Conservation (phyloP, 2,888 invertebrate species). For the Netelia inedita region DNA sequence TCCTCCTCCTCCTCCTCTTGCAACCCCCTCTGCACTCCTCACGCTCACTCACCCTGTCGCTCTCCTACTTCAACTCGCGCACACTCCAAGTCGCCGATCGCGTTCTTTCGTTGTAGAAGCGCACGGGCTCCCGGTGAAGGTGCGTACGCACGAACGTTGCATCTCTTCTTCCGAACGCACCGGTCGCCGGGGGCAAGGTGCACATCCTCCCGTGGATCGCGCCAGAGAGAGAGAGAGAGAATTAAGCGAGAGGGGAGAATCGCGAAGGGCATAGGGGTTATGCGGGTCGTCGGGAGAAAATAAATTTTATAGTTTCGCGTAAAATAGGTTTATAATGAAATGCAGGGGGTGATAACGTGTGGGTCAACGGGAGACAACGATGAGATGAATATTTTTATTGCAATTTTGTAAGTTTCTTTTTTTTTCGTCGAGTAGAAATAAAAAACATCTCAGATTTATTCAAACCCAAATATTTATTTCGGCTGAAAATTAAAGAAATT, state of each 20-base stretch:
- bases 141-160: conserved; percentile 53
- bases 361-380: no score
- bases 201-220: conserved; percentile 43
- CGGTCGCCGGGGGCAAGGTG: conserved; percentile 68
- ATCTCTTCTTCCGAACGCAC: conserved; percentile 34
- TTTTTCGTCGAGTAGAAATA: no score
- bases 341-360: not conserved
- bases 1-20: not conserved
- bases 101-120: conserved; percentile 5
- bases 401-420: no score
- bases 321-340: conserved; percentile 58
- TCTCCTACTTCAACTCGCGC: no score
- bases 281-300: not conserved
- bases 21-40: conserved; percentile 3
- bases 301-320: not conserved
- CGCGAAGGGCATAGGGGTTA: not conserved
- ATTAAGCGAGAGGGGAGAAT: not conserved
- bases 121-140: conserved; percentile 51
- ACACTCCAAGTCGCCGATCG: not conserved
- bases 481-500: no score
- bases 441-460: no score
- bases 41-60: not conserved
- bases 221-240: conserved; percentile 14
- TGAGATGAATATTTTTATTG: no score
- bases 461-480: no score